These are phyloP conservation scores for Gymnopithys bicolor DNA, from an alignment of 2,797 vertebrate species.

Conservation along the genomic window DNA sequence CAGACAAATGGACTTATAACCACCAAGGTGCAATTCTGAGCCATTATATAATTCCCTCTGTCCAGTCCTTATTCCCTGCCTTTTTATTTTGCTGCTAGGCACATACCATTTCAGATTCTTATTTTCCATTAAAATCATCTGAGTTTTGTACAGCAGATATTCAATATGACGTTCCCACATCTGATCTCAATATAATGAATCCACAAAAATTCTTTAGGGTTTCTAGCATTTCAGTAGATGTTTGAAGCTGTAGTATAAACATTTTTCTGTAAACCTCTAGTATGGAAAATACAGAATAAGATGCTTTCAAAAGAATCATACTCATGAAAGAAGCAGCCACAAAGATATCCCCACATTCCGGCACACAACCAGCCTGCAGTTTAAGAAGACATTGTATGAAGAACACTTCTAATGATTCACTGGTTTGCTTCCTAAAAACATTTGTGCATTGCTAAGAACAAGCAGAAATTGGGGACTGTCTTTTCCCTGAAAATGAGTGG, in stretches of 20 bases:
- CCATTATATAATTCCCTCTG: conserved; percentile 6
- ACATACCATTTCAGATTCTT: conserved; percentile 29
- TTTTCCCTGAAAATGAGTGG: not conserved
- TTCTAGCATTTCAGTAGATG: conserved; percentile 50
- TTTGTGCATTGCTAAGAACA: not conserved
- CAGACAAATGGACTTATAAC: not conserved
- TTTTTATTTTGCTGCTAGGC: conserved; percentile 36
- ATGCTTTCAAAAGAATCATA: conserved; percentile 32
- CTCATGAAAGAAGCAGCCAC: conserved; percentile 11
- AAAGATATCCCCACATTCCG: conserved; percentile 17
- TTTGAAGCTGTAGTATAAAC: conserved; percentile 55
- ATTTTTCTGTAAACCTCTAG: conserved; percentile 58
- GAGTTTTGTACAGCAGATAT: conserved; percentile 37
- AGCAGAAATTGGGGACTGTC: not conserved
- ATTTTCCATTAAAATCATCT: conserved; percentile 32
- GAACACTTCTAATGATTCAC: not conserved
- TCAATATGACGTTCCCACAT: conserved; percentile 53
- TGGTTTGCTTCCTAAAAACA: not conserved
- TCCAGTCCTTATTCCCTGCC: not conserved
- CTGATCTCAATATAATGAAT: conserved; percentile 66
- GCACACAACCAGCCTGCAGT: not conserved
- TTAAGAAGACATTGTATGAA: not conserved
- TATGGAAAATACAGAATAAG: conserved; percentile 32
- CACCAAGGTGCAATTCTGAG: not conserved
- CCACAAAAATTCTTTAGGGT: conserved; percentile 67